phyloP scores from a whole-genome alignment of 2,797 vertebrate genomes.

The Anabacerthia variegaticeps region DNA sequence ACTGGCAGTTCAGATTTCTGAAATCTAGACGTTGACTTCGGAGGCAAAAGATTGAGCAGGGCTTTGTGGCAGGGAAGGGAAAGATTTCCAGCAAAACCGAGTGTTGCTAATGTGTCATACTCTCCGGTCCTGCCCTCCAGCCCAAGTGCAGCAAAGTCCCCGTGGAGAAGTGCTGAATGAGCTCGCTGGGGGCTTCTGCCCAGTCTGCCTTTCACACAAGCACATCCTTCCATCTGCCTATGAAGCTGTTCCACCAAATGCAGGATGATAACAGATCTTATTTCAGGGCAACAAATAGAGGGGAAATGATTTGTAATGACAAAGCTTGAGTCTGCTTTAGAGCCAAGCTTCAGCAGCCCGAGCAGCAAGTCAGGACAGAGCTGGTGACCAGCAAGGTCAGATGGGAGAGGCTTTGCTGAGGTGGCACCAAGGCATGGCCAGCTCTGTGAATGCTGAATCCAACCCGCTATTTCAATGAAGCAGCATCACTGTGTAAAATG shows the following conservation, averaged over 20 bases:
- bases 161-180: neutral
- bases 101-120: constrained; percentile 56
- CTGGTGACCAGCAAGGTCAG: neutral
- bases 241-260: constrained; percentile 59
- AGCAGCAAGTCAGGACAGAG: constrained; percentile 27
- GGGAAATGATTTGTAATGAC: constrained; percentile 67
- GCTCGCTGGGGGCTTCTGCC: constrained; percentile 43
- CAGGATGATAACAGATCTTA: constrained; percentile 59
- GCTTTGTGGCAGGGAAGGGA: constrained; percentile 57
- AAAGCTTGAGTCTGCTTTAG: constrained; percentile 49
- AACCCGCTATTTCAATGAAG: rapidly evolving
- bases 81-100: constrained; percentile 40
- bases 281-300: constrained; percentile 64
- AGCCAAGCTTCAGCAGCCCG: constrained; percentile 27
- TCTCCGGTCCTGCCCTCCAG: constrained; percentile 65
- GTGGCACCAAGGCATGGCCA: neutral
- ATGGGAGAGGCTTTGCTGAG: neutral
- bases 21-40: constrained; percentile 74
- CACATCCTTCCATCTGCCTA: constrained; percentile 46
- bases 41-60: constrained; percentile 59
- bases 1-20: constrained; percentile 75
- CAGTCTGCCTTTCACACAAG: constrained; percentile 47
- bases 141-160: constrained; percentile 39
- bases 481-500: neutral
- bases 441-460: neutral